phyloP scores from a whole-genome alignment of 2,113 vertebrate species.

The Pseudorhombus dupliciocellatus region DNA sequence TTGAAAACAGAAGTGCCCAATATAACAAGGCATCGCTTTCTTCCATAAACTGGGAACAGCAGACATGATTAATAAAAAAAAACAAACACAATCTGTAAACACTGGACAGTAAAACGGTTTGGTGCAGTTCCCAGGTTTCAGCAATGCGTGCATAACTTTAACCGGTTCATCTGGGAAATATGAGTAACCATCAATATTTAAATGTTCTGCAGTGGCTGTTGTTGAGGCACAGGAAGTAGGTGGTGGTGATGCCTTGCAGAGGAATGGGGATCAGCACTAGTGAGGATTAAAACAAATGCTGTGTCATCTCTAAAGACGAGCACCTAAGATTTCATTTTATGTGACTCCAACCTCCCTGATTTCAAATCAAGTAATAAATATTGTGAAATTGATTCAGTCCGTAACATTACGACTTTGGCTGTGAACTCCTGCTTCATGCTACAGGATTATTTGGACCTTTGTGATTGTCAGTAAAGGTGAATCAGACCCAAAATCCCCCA shows the following conservation, averaged over 20 bases:
- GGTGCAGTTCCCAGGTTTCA: not conserved
- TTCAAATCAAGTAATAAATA: too few relatives aligned
- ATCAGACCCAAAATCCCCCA: too few relatives aligned
- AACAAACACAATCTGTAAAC: not conserved
- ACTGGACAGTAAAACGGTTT: not conserved
- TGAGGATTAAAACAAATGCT: not conserved
- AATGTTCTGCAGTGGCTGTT: slow-evolving; percentile 17
- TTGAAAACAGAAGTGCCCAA: not conserved
- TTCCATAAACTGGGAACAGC: not conserved
- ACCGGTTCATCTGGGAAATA: slow-evolving; percentile 24
- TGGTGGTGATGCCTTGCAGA: not conserved
- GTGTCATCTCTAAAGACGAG: too few relatives aligned
- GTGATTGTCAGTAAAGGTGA: too few relatives aligned
- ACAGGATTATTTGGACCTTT: too few relatives aligned
- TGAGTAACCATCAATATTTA: slow-evolving; percentile 17
- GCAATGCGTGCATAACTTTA: not conserved
- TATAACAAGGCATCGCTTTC: not conserved
- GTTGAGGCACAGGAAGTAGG: slow-evolving; percentile 32
- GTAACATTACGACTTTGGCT: too few relatives aligned
- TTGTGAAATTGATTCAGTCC: too few relatives aligned
- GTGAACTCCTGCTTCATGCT: too few relatives aligned
- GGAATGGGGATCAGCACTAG: slow-evolving; percentile 1
- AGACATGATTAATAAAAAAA: slow-evolving; percentile 1
- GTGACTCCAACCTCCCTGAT: too few relatives aligned
- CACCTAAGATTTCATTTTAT: too few relatives aligned